phyloP scores from a whole-genome alignment of 2,797 vertebrate species.

The Pelodytes ibericus region DNA sequence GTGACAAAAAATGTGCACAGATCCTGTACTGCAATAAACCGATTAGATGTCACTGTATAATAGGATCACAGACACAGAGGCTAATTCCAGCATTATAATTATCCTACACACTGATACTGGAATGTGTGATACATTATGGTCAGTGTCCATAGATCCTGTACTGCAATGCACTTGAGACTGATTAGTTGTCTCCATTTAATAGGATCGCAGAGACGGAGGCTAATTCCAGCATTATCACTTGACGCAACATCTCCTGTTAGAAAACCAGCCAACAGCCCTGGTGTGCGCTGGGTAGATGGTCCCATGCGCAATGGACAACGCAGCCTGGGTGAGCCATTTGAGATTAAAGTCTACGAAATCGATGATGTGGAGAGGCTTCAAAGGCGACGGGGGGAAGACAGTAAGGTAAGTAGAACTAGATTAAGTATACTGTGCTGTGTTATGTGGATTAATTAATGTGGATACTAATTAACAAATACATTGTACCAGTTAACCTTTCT shows the following conservation, averaged over 20 bases:
- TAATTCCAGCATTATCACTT: constrained; percentile 86
- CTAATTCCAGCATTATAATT: constrained; percentile 87
- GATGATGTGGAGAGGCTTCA: constrained; percentile 89
- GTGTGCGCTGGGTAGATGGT: constrained; percentile 86
- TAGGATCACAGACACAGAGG: constrained; percentile 83
- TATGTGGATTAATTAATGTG: too few species aligned
- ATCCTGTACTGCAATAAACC: not conserved
- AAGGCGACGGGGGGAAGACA: constrained; percentile 79
- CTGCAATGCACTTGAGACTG: not conserved
- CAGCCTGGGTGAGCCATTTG: constrained; percentile 85
- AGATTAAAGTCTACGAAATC: constrained; percentile 95
- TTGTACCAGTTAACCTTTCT: too few species aligned
- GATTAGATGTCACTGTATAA: not conserved
- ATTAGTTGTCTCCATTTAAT: constrained; percentile 7
- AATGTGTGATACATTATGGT: not conserved
- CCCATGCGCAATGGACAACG: constrained; percentile 83
- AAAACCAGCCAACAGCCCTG: constrained; percentile 75
- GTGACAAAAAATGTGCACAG: not conserved
- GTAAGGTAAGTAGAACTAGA: constrained; percentile 79
- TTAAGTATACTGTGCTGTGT: fast-evolving
- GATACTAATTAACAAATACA: too few species aligned
- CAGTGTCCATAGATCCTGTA: not conserved
- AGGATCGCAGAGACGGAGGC: constrained; percentile 84
- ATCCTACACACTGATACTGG: too few species aligned
- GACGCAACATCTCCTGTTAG: constrained; percentile 77